Base-by-base conservation (phyloP, 2,888 invertebrate genomes). In the Drosophila subquinaria region DNA sequence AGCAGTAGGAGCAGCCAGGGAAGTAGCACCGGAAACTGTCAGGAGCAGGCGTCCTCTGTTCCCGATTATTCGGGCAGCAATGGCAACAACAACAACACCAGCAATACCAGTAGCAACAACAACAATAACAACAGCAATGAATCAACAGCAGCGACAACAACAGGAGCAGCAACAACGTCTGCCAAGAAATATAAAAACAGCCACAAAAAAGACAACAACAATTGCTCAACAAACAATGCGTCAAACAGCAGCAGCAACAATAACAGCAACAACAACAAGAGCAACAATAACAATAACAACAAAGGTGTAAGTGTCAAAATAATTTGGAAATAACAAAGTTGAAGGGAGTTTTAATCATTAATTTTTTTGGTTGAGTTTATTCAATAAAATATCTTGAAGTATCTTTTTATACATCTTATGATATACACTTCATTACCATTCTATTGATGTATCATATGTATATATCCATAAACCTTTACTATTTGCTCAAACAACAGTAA, bases 171-270 rank as follows among this genome's bases (percentile, higher is more conserved):
- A 27, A 13, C 75, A 17, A 55, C 61, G 10, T 35, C 69, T 15
- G 36, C 60, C 43, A 77, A 79, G 43, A 82, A 84, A 61, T 81
- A 75, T 65, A 85, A 81, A 60, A 74, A 64, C 59, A 75, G 72
- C 59, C 74, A 81, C 60, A 81, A 82, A 82, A 76, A 85, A 79
- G 70, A 73, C 76, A 83, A 61, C 81, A 80, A n/a, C 67, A 64
- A 23, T 52, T 69, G 42, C 60, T 59, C 65, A 60, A 63, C 52
- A 42, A 66, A 53, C 43, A 70, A 15, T 56, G 53, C 68, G 5
- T 56, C 64, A 47, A 79, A 50, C 52, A 67, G 43, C 63, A 81
- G 36, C 62, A 75, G 50, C 52, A 76, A 23, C 60, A 77, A 42
- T 67, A 82, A 65, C 59, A 78, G 63, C 42, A 72, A 17, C 50